Evolutionary conservation across 2,888 invertebrate genomes (phyloP), one percentile per base, ranked within the genome.

Genomic region (Corythucha ciliata): DNA sequence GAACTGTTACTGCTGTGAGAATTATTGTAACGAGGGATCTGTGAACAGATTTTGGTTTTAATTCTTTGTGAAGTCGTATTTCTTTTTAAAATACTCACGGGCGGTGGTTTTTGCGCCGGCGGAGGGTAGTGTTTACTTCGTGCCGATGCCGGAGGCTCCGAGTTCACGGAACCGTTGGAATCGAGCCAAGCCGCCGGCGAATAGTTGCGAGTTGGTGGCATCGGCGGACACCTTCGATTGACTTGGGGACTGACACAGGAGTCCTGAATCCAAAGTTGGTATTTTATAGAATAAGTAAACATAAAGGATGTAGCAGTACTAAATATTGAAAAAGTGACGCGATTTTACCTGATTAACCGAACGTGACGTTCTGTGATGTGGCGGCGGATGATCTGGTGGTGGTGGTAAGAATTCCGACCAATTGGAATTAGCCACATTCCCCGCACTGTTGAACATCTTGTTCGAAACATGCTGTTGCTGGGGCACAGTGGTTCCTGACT

Each of bases 351-450:
- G 59, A 33, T 59, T 57, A 12, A 57, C 47, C 27, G 54, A 54
- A 1, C 60, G 52, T 36, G 55, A 40, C 18, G 51, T 45, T 26
- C 57, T 46, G 1, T 42, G 27, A 26, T 55, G 57, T 1, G 61
- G 59, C 1, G 62, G 62, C 3, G 62, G 62, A 39, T 62, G 62
- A 29, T 60, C 59, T 1, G 62, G 62, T 2, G 62, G 62, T 7
- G 62, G 62, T 1, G 62, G 62, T 12, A 62, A 53, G 37, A 62
- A 60, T 27, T 62, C 61, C n/a, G 56, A 58, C 62, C 61, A 62
- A 16, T 56, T 57, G 36, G 60, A 62, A 16, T 55, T 56, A 25
- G 58, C 48, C 12, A 53, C 51, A 29, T 53, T 56, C 8, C 53
- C 53, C 3, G 53, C 56, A 10, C 52, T 53, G 39, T 53, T 56